Percentiles rank a stretch among this genome's conserved stretches.
Evolutionary conservation across 1,140 invertebrate species (phyloP).

Genomic region (Scaptodrosophila lebanonensis): DNA sequence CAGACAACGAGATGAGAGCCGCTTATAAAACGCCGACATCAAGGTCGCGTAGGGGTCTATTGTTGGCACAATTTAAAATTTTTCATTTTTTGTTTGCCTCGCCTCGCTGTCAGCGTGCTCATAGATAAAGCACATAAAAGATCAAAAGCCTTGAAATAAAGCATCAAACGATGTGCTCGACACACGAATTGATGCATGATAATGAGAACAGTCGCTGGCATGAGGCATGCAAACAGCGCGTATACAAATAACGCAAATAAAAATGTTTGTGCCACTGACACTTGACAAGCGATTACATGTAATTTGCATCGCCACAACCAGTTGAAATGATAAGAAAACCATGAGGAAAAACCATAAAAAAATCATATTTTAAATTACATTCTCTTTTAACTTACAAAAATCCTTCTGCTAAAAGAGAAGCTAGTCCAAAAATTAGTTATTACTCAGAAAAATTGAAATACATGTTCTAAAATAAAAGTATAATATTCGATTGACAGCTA

Average conservation of each 20-base stretch:
- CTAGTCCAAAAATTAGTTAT: no score
- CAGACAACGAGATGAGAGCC: no score
- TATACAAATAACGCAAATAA: constrained; percentile 22
- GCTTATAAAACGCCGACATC: no score
- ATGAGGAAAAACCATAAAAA: no score
- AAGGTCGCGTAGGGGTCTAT: constrained; percentile 39
- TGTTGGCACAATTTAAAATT: constrained; percentile 42
- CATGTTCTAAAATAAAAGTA: no score
- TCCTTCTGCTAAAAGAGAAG: no score
- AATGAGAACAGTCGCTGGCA: constrained; percentile 53
- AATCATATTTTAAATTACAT: no score
- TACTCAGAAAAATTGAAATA: no score
- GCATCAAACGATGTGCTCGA: constrained; percentile 66
- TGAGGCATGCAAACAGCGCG: no score
- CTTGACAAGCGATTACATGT: constrained; percentile 66
- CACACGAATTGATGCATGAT: constrained; percentile 65
- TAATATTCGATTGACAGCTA: no score
- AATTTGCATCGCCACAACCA: constrained; percentile 18
- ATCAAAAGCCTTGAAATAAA: constrained; percentile 70
- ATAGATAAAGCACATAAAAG: constrained; percentile 72
- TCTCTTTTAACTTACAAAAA: no score
- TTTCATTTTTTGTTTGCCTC: constrained; percentile 1
- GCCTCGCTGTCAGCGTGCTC: constrained; percentile 14
- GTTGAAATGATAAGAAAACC: constrained; percentile 2
- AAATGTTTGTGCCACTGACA: constrained; percentile 33